Evolutionary conservation across 2,888 invertebrate species (phyloP).

Genomic region (Andrena marginata): DNA sequence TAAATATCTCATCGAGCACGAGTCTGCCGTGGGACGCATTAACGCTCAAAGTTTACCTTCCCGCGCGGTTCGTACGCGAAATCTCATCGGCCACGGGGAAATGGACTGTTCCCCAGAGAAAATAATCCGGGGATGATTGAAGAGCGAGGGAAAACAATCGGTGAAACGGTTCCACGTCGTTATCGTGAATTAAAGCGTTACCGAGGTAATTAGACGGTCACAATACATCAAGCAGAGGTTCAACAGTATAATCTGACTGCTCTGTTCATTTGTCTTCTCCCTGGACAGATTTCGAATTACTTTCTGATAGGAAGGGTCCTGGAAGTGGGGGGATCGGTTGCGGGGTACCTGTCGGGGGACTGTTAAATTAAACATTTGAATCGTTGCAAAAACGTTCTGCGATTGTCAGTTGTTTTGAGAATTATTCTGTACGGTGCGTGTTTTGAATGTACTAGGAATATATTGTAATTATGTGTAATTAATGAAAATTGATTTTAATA

Average conservation of each 20-base stretch:
- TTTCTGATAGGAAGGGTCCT: neutral
- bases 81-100: neutral
- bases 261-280: neutral
- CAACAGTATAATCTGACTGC: neutral
- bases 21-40: neutral
- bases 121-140: neutral
- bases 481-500: neutral
- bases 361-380: no score
- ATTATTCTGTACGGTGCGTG: no score
- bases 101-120: neutral
- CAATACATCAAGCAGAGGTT: neutral
- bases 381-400: no score
- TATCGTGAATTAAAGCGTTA: slow-evolving; percentile 12
- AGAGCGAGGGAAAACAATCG: slow-evolving; percentile 12
- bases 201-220: slow-evolving; percentile 5
- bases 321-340: no score
- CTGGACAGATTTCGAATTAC: neutral
- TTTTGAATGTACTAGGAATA: no score
- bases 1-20: slow-evolving; percentile 6
- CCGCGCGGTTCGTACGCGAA: neutral
- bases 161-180: neutral
- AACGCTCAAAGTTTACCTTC: neutral
- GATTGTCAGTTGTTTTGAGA: no score
- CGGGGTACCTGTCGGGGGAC: no score
- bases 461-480: no score